phyloP scores from a whole-genome alignment of 2,797 vertebrate species.

The Poliocrania exsul region DNA sequence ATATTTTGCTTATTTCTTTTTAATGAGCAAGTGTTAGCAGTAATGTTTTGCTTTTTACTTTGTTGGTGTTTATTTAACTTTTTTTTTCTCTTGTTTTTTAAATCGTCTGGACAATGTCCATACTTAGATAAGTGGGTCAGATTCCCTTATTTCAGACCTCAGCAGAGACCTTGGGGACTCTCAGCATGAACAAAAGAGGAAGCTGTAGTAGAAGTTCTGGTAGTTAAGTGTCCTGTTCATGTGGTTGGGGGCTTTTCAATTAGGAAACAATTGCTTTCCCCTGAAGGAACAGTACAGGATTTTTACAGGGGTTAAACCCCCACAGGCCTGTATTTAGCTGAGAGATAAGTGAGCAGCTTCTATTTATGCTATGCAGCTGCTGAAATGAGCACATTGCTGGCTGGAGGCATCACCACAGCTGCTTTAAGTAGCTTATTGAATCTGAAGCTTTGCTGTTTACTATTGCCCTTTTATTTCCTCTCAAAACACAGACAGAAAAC shows the following conservation, averaged over 20 bases:
- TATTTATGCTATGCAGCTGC: constrained; percentile 48
- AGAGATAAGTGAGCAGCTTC: not conserved
- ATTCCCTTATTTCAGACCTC: not conserved
- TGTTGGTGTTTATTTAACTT: not conserved
- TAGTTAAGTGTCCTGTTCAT: not conserved
- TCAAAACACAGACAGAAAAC: not conserved
- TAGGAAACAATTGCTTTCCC: not conserved
- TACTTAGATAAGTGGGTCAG: not conserved
- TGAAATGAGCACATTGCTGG: constrained; percentile 31
- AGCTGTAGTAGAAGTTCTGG: fast-evolving
- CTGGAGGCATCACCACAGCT: constrained; percentile 42
- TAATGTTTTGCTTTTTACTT: not conserved
- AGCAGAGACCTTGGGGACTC: not conserved
- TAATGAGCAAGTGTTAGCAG: not conserved
- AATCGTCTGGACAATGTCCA: not conserved
- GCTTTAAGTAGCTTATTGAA: constrained; percentile 18
- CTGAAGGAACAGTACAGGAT: not conserved
- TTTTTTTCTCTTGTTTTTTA: too few species aligned
- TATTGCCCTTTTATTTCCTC: not conserved
- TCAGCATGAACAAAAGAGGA: not conserved
- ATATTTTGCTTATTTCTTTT: not conserved
- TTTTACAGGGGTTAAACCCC: not conserved
- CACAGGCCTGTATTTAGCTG: not conserved
- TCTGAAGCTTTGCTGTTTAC: constrained; percentile 10
- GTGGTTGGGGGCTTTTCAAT: not conserved